Conservation (phyloP, 2,797 vertebrate genomes). For the Fundulus diaphanus region DNA sequence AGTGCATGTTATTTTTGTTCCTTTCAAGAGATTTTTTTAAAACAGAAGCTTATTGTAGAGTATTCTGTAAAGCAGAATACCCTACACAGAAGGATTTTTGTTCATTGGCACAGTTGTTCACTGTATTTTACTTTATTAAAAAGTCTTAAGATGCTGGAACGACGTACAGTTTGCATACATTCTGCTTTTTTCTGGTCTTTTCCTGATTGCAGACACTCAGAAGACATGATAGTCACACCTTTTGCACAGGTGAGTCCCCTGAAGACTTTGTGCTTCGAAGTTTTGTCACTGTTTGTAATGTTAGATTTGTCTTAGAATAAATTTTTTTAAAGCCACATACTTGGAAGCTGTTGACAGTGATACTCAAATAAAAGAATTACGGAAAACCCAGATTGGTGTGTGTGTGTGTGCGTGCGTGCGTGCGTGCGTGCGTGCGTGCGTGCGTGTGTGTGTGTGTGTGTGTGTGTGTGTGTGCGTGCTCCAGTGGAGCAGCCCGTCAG, state of each 20-base stretch:
- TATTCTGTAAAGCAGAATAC: too few species aligned
- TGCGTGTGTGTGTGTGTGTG: too few species aligned
- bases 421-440: too few species aligned
- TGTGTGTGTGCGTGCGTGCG: too few species aligned
- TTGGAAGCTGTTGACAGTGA: background rate
- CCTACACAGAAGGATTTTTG: slow-evolving; percentile 1
- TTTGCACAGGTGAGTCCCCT: slow-evolving; percentile 90
- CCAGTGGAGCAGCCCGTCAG: slow-evolving; percentile 40
- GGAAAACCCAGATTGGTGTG: background rate
- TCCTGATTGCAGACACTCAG: slow-evolving; percentile 86
- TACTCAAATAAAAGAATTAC: background rate
- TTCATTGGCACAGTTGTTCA: background rate
- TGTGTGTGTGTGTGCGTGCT: background rate
- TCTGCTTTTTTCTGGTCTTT: slow-evolving; percentile 29
- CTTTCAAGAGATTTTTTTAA: background rate
- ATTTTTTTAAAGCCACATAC: background rate
- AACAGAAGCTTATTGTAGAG: too few species aligned
- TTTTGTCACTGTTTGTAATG: background rate
- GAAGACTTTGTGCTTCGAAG: slow-evolving; percentile 3
- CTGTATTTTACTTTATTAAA: background rate
- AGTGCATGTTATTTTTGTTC: slow-evolving; percentile 42
- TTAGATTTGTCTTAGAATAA: background rate
- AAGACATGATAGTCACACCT: slow-evolving; percentile 96
- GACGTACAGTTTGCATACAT: slow-evolving; percentile 6
- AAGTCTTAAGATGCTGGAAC: background rate